Base-by-base conservation (phyloP, 2,113 vertebrate species). In the Prionailurus bengalensis region DNA sequence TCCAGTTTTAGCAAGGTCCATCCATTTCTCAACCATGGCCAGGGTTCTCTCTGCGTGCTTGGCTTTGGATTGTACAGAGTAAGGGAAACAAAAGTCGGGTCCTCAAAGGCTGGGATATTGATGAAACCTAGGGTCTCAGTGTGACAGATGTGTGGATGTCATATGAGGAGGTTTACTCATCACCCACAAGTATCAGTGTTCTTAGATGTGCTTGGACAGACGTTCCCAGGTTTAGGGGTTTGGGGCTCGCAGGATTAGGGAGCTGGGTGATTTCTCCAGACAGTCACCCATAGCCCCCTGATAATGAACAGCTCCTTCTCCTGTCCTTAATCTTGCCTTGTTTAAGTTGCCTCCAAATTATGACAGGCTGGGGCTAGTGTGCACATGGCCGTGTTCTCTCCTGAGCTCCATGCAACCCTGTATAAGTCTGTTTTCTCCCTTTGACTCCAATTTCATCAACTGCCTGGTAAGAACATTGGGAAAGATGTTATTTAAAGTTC, bases 21-120 rank as follows among this genome's bases (percentile, higher is more conserved):
- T 80, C 85, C 90, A 36, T 70, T 83, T 94, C 88, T 85, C 91
- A 89, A 74, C 94, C 1, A 4, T 36, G 68, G 88, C 80, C 94
- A 65, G 94, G 4, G 84, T 92, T 70, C 66, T 86, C 73, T 83
- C 91, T 91, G 91, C 17, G n/a, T 91, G 94, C 95, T 95, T 96
- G 90, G 94, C 39, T 4, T 29, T 48, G 55, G 76, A 21, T 12
- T 71, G 65, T 9, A 29, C 58, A 25, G 79, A 61, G 78, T 13
- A 29, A 87, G 74, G 79, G 83, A 74, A 88, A 80, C 83, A 55
- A 51, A 79, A 36, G 33, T 82, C 53, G 71, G 33, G 58, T 7
- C 55, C 84, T 80, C 80, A 58, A 2, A 45, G 83, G 90, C 81
- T 39, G 81, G 90, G 94, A 73, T 78, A 53, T 31, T 66, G 91